Base-by-base conservation (phyloP, 2,888 invertebrate species). In the Ischnus inquisitorius region DNA sequence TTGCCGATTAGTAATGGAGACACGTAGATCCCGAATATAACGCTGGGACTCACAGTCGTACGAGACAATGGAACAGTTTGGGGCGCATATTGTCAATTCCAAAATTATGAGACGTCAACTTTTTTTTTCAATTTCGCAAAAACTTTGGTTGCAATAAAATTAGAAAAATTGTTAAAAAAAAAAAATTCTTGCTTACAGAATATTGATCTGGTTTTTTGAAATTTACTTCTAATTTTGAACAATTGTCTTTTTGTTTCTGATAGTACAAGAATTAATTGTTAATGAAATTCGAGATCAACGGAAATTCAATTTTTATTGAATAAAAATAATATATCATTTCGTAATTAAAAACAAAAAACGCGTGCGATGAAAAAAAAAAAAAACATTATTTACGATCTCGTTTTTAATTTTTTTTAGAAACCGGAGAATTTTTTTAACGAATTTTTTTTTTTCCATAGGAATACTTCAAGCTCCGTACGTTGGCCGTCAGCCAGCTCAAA, bases 391-490 rank as follows among this genome's bases (percentile, higher is more conserved):
- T 46, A 14, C 3, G 12, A 12, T 46, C 12, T 2, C 12, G 12
- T 46, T 46, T 14, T 46, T 12, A 46, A 14, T 46, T 46, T 64
- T 12, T 25, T 64, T 19, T 48, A 19, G 1, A n/a, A 39, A 39
- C 39, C 39, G 16, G 6, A 22, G 10, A 51, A 41, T 6, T 28
- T 60, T 28, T n/a, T 5, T 25, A 25, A 64, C 28, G 14, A 28
- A 67, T 71, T 65, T 68, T 84, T 74, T 85, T 77, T 85, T 87
- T 87, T 91, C n/a, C 91, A 5, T 87, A 95, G 94, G 95, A 99
- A 94, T 99, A 98, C 93, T 98, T 97, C 92, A 97, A 98, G 92
- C 94, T 99, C 77, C 95, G 99, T 79, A 96, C 96, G 1, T 95
- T 96, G 85, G 97, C 97, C 60, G 95, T 99, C 22, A 95, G 96